Evolutionary conservation across 2,113 vertebrate species (phyloP), one percentile per base, ranked within the genome.

Genomic region (Bombycilla garrulus): DNA sequence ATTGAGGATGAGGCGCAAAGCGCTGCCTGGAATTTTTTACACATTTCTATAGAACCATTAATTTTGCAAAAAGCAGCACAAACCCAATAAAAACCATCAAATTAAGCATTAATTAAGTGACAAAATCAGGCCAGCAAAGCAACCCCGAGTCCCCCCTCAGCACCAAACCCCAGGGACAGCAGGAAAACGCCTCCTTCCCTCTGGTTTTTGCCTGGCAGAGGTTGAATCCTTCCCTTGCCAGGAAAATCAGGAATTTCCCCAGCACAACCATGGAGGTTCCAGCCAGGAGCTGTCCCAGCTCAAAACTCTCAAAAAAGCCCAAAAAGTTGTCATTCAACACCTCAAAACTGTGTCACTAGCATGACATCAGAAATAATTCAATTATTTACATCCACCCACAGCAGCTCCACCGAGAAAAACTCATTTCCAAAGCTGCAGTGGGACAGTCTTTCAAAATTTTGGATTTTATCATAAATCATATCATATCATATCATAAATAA

Each of bases 151-250:
- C 42, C n/a, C 80, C 10, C 9, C 17, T n/a, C 64, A 28, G 36
- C 31, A 88, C 77, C 86, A 86, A 45, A 91, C 28, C 44, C 35
- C 11, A 3, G 50, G 61, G 72, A 73, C 78, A 88, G 77, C 60
- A 80, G 69, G 40, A 35, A 92, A 94, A 71, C 9, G 14, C 40
- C 22, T 96, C 95, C 56, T 50, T 87, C 56, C 7, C 94, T 61
- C 64, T 84, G 66, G 67, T 62, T 95, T 93, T 72, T 73, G 76
- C 91, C 72, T 85, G 96, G 84, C 95, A 96, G 96, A 97, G 90
- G 95, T 80, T 95, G 88, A 62, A 24, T 23, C 94, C 74, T 92
- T 82, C 56, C 72, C 56, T 92, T 84, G 91, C 85, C 92, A 97
- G 82, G 80, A 95, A 96, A 95, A 96, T 95, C 83, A 96, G 67